Evolutionary conservation across 2,113 vertebrate species (phyloP).

Genomic region (Globicephala melas): DNA sequence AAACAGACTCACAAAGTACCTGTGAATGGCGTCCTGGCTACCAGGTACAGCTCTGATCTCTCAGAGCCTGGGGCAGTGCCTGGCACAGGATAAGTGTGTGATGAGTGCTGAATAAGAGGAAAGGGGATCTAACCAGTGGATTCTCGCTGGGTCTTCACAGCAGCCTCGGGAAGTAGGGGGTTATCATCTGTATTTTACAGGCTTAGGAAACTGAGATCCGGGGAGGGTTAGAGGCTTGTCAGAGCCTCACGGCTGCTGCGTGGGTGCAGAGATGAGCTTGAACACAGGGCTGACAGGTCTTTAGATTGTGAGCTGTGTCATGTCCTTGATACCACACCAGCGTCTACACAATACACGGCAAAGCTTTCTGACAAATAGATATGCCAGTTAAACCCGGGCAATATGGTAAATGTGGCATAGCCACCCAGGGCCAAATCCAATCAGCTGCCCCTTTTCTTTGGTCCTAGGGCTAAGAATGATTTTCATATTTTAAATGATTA

Average conservation of each 20-base stretch:
- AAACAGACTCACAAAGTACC: not conserved
- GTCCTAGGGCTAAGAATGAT: not conserved
- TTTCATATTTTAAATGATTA: not conserved
- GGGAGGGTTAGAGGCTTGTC: not conserved
- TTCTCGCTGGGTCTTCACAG: not conserved
- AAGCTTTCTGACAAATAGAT: not conserved
- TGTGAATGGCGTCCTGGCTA: not conserved
- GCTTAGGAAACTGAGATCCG: not conserved
- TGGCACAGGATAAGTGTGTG: no score
- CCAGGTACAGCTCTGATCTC: not conserved
- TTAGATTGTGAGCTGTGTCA: not conserved
- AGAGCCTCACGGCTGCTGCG: not conserved
- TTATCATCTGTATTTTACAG: accelerated
- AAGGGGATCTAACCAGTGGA: accelerated
- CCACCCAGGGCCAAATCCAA: not conserved
- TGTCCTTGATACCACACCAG: not conserved
- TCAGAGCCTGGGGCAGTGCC: accelerated
- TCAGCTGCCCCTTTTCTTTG: not conserved
- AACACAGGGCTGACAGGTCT: not conserved
- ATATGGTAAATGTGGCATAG: not conserved
- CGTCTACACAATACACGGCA: accelerated
- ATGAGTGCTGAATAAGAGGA: not conserved
- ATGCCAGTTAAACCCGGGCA: not conserved
- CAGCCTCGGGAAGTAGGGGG: not conserved
- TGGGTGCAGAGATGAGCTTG: not conserved